Percentiles rank a stretch among this genome's conserved stretches.
These are phyloP conservation scores for Forficula auricularia DNA, from an alignment of 1,140 invertebrate species.

Conservation along the genomic window DNA sequence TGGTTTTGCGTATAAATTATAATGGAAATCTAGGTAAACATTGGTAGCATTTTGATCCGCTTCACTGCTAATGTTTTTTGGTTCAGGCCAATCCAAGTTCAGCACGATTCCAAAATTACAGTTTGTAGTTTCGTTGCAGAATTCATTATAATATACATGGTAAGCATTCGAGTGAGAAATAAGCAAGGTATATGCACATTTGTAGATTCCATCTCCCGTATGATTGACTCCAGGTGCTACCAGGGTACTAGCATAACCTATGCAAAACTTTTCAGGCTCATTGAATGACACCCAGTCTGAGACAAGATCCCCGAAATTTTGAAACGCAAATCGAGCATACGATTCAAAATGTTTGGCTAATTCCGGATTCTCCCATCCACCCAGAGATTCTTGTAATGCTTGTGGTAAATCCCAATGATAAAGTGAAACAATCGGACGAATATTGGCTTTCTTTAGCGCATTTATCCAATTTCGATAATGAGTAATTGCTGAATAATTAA, in stretches of 20 bases:
- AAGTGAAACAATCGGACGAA: too few species aligned
- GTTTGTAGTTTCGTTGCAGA: too few species aligned
- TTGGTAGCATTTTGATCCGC: too few species aligned
- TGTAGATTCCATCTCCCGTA: slow-evolving; percentile 22
- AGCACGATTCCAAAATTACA: too few species aligned
- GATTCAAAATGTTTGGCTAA: slow-evolving; percentile 35
- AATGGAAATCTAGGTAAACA: too few species aligned
- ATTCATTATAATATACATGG: slow-evolving; percentile 24
- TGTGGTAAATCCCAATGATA: slow-evolving; percentile 36
- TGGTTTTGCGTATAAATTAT: too few species aligned
- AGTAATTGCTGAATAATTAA: too few species aligned
- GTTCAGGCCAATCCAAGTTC: too few species aligned
- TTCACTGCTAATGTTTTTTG: too few species aligned
- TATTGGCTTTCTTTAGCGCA: too few species aligned
- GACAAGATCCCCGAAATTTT: slow-evolving; percentile 38
- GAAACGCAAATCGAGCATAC: slow-evolving; percentile 32
- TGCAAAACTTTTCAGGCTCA: slow-evolving; percentile 14
- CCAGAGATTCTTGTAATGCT: slow-evolving; percentile 32
- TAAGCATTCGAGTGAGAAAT: slow-evolving; percentile 26
- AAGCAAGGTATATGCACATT: slow-evolving; percentile 24
- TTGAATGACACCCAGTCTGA: slow-evolving; percentile 20
- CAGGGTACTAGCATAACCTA: neutral
- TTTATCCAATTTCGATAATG: too few species aligned
- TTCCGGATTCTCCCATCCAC: slow-evolving; percentile 38
- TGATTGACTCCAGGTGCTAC: slow-evolving; percentile 20